Base-by-base conservation (phyloP, 64 coral and sea anemone genomes). In the Pachyseris speciosa region DNA sequence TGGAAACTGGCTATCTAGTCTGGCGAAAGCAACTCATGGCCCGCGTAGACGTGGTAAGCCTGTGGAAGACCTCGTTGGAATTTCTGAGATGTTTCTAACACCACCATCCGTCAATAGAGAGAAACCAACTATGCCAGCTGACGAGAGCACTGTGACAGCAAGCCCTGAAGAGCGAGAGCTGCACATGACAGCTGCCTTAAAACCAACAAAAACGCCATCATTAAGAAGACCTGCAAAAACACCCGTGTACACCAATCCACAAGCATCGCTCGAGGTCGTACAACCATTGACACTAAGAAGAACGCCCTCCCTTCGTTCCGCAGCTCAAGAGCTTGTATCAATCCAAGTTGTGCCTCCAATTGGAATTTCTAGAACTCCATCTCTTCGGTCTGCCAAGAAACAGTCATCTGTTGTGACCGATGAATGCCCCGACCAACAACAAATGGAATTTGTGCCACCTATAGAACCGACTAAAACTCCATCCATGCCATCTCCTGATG, bases 81-180 rank as follows among this genome's bases (percentile, higher is more conserved):
- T 91, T 31, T 45, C 51, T 34, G 89, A 64, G 11, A 26, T 91
- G 79, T 91, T 91, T 64, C 34, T 20, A 42, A 84, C 89, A 72
- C 89, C 78, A 32, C 63, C 52, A 40, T 61, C 32, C 17, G n/a
- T 31, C 28, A 4, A 3, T 57, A 32, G 20, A 34, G 20, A n/a
- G 3, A 24, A 20, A 79, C 30, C 12, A 24, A n/a, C 0, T 22
- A 25, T 7, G 5, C 5, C 75, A 20, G 36, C 43, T 33, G 32
- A 79, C 11, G 51, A 79, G 24, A 22, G 26, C 4, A 9, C 15
- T 28, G 15, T 28, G 10, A 30, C 64, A 69, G 26, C 7, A 29
- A 67, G 40, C 28, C 61, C 27, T 33, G 43, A 45, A 6, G 43
- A 64, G 9, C 60, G 53, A 29, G 51, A 48, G 20, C 30, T 65